These are phyloP conservation scores for Sycophila texana DNA, from an alignment of 2,888 invertebrate species.

Conservation along the genomic window DNA sequence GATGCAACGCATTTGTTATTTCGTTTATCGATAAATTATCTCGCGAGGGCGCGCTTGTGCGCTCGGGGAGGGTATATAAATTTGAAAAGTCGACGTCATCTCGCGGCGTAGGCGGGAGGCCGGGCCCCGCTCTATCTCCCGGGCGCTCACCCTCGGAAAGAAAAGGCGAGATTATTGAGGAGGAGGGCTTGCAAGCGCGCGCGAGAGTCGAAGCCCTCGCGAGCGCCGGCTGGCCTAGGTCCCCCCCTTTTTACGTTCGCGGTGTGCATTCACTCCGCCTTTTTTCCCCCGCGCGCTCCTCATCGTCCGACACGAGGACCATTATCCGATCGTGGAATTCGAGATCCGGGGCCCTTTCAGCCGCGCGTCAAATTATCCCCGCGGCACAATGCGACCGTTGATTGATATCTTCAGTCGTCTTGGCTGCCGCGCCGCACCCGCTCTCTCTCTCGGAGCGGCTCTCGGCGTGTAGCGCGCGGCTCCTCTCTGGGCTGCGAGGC, in stretches of 20 bases:
- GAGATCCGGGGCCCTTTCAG: conserved; percentile 71
- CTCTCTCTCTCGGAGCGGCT: conserved; percentile 50
- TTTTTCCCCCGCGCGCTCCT: conserved; percentile 1
- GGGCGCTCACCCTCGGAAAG: conserved; percentile 23
- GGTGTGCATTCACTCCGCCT: neutral
- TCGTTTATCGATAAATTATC: conserved; percentile 57
- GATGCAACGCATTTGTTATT: conserved; percentile 46
- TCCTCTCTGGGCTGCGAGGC: conserved; percentile 40
- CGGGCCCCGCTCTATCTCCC: conserved; percentile 33
- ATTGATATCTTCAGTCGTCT: conserved; percentile 73
- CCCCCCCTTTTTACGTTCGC: conserved; percentile 4
- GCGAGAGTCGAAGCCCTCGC: conserved; percentile 16
- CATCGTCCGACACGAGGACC: conserved; percentile 58
- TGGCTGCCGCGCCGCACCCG: conserved; percentile 60
- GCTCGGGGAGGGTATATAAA: conserved; percentile 49
- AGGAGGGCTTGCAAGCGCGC: conserved; percentile 25
- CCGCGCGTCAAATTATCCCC: conserved; percentile 73
- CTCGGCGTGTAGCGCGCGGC: conserved; percentile 17
- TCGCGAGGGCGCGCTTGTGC: conserved; percentile 20
- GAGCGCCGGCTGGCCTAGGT: conserved; percentile 26
- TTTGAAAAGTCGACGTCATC: conserved; percentile 56
- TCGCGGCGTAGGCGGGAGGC: conserved; percentile 55
- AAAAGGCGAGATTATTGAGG: conserved; percentile 24
- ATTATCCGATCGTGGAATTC: conserved; percentile 72
- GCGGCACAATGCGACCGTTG: conserved; percentile 72